Evolutionary conservation across 2,888 invertebrate genomes (phyloP), one percentile per base, ranked within the genome.

Genomic region (Arctia plantaginis): DNA sequence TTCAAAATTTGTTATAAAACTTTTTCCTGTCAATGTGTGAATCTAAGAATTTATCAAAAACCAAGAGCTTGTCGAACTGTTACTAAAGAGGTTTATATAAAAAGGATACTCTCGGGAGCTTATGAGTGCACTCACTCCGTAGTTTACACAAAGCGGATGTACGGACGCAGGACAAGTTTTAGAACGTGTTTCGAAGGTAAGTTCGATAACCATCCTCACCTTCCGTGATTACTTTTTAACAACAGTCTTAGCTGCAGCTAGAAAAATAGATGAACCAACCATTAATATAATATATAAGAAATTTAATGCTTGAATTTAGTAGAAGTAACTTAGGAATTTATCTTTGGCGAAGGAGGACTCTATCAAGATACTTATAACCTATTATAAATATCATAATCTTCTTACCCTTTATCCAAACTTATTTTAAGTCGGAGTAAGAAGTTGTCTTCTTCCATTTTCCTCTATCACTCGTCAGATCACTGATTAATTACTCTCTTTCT

Each of bases 111-210:
- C 23, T 18, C 18, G 64, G 41, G 51, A 68, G 68, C 71, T 64
- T 55, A 73, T 76, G 80, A 81, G 77, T 78, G 73, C 66, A 77
- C 75, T 80, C 66, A 77, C 75, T 80, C 65, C 66, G 72, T 77
- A 82, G 83, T 81, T 80, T 80, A 77, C 75, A 71, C 76, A 81
- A 79, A 83, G 77, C 71, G 70, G 78, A 74, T 83, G 69, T 67
- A 39, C 70, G 47, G n/a, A 71, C 33, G n/a, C 72, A 67, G 79
- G 72, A 79, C 72, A 84, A 83, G 75, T 85, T 84, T 83, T 82
- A 81, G 77, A 82, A 77, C 75, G 77, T 78, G 80, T 79, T 81
- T 78, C 79, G 41, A 70, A 76, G 79, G 78, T 76, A 33, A 47
- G 44, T 41, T 66, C 66, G 82, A 82, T 79, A 85, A 76, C 71